Base-by-base conservation (phyloP, 2,113 vertebrate genomes). In the Lophotis ruficrista region DNA sequence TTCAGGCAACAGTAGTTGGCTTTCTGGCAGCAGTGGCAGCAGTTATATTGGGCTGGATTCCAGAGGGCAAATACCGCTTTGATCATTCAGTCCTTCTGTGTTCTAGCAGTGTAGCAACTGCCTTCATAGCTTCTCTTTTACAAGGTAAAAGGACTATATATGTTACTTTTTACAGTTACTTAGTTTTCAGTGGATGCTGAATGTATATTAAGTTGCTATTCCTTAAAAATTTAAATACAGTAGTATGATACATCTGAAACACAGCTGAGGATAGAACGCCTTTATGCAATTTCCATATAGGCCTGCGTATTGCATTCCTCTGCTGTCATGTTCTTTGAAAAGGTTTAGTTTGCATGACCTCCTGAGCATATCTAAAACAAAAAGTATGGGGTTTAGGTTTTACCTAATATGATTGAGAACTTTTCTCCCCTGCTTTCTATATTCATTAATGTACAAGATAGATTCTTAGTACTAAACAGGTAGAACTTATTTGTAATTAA, bases 1-100 rank as follows among this genome's bases (percentile, higher is more conserved):
- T 99, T 53, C 99, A 99, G 97, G 99, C 99, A 76, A 99, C 99
- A 19, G 99, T 99, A 9, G 99, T 99, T 96, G 99, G 99, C 7
- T 99, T 99, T 97, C 97, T 99, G 95, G 99, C 99, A 58, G 99
- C 99, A 4, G 98, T 99, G 92, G 99, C 99, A 23, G 99, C 99
- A 2, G 98, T 99, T 60, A 97, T 99, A 64, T 90, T 99, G 65
- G 99, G 99, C 69, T 99, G 99, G 99, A 99, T 99, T 95, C 99
- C 99, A 24, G 99, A 99, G 72, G 99, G 99, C 54, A 99, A 99
- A 97, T 99, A 99, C 91, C 98, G 98, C 91, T 98, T 99, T 60
- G 98, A 98, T 95, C 99, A 99, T 45, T 99, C 99, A 6, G 96
- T 99, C 57, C 98, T 99, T 70, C 89, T 99, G 50, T 99, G 99